Evolutionary conservation across 1,140 invertebrate species (phyloP).

Genomic region (Oryzaephilus surinamensis): DNA sequence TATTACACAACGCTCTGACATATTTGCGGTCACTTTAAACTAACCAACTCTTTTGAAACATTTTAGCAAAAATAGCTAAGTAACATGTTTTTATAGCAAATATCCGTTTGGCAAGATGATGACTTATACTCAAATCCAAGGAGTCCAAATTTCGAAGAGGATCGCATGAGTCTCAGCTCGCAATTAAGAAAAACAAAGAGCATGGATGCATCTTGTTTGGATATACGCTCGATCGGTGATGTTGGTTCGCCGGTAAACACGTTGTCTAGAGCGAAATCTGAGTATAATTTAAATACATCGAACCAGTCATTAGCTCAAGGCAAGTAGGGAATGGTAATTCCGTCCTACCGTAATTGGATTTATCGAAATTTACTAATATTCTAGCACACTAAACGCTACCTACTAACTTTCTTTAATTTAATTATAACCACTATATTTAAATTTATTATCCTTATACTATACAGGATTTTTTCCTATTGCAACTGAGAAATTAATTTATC

Average conservation of each 20-base stretch:
- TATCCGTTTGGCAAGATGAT: conserved; percentile 66
- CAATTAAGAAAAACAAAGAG: conserved; percentile 76
- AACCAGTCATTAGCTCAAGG: conserved; percentile 44
- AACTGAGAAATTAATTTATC: no score
- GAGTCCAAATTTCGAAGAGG: conserved; percentile 45
- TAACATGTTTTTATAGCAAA: conserved; percentile 60
- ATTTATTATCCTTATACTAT: no score
- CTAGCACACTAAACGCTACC: no score
- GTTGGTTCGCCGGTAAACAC: conserved; percentile 46
- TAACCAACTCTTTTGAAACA: neutral
- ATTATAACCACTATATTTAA: no score
- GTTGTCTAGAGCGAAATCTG: conserved; percentile 71
- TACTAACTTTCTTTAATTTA: no score
- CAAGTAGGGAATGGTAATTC: no score
- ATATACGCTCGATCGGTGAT: conserved; percentile 60
- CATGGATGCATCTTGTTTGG: conserved; percentile 77
- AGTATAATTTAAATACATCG: conserved; percentile 69
- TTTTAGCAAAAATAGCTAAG: conserved; percentile 1
- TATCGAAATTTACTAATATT: no score
- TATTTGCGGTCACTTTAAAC: no score
- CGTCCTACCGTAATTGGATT: no score
- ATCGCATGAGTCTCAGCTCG: conserved; percentile 51
- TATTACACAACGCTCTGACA: no score
- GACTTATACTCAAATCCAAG: conserved; percentile 57
- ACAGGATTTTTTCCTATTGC: no score